Evolutionary conservation across 2,113 vertebrate genomes (phyloP).

Genomic region (Larimichthys crocea): DNA sequence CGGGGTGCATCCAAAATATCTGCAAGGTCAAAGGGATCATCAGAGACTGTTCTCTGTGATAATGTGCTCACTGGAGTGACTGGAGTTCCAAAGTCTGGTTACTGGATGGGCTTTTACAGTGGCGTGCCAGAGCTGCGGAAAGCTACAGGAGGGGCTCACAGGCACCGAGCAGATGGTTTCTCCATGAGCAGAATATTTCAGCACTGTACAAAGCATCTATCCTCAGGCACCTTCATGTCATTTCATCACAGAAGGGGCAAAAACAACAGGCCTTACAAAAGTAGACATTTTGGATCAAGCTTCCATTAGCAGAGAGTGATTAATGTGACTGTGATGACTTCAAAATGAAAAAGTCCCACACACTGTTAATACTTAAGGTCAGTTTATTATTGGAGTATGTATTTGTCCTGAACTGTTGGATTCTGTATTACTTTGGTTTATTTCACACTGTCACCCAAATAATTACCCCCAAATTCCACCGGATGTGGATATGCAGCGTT

Average conservation of each 20-base stretch:
- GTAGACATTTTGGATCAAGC: background rate
- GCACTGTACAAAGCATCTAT: background rate
- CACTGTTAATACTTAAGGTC: too few species aligned
- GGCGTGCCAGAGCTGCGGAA: background rate
- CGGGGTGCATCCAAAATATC: constrained; percentile 4
- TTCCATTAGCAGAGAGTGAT: background rate
- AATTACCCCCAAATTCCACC: too few species aligned
- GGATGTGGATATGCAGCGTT: too few species aligned
- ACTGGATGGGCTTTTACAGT: background rate
- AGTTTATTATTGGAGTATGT: too few species aligned
- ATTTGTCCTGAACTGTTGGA: too few species aligned
- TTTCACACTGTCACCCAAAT: too few species aligned
- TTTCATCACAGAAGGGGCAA: constrained; percentile 8
- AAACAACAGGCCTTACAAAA: background rate
- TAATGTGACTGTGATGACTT: background rate
- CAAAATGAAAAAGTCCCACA: background rate
- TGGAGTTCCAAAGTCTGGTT: background rate
- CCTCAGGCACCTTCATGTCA: constrained; percentile 13
- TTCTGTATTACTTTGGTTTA: too few species aligned
- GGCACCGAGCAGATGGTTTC: constrained; percentile 49
- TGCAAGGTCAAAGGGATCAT: background rate
- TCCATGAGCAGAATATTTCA: constrained; percentile 21
- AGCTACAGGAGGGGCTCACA: constrained; percentile 22
- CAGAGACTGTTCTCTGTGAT: constrained; percentile 5
- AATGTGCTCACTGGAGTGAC: constrained; percentile 7